Evolutionary conservation across 2,797 vertebrate genomes (phyloP).

Genomic region (Silurus aristotelis): DNA sequence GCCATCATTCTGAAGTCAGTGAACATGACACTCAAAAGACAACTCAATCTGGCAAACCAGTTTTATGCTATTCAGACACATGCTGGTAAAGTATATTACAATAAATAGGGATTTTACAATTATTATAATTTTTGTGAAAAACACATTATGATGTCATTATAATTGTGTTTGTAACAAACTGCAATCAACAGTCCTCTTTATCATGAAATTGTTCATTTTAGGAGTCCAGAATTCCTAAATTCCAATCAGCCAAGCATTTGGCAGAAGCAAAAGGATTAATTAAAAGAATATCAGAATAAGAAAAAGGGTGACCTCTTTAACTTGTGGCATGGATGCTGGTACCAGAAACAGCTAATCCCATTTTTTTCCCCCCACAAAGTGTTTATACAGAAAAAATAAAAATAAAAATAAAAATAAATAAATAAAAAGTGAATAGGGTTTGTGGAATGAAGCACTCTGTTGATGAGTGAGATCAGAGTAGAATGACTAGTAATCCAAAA

Average conservation of each 20-base stretch:
- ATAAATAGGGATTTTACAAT: background rate
- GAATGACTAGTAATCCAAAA: too few species aligned
- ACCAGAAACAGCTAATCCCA: background rate
- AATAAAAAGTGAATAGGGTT: too few species aligned
- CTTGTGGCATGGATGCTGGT: background rate
- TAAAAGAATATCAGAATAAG: background rate
- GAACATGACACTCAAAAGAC: background rate
- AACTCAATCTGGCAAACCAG: background rate
- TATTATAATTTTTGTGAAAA: background rate
- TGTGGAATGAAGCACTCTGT: too few species aligned
- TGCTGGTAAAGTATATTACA: background rate
- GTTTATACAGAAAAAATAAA: background rate
- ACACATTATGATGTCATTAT: background rate
- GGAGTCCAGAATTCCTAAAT: background rate
- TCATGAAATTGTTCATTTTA: background rate
- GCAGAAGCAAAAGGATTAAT: background rate
- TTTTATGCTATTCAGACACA: background rate
- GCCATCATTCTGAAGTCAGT: background rate
- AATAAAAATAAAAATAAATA: background rate
- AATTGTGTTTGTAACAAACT: background rate
- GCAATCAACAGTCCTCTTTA: background rate
- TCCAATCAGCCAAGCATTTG: background rate
- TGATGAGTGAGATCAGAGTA: too few species aligned
- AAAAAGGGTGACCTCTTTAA: background rate
- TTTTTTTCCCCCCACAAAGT: background rate